A percentile compares a stretch with the other conserved stretches of the same genome.
Evolutionary conservation across 2,888 invertebrate genomes (phyloP).

Genomic region (Teinopalpus imperialis): DNA sequence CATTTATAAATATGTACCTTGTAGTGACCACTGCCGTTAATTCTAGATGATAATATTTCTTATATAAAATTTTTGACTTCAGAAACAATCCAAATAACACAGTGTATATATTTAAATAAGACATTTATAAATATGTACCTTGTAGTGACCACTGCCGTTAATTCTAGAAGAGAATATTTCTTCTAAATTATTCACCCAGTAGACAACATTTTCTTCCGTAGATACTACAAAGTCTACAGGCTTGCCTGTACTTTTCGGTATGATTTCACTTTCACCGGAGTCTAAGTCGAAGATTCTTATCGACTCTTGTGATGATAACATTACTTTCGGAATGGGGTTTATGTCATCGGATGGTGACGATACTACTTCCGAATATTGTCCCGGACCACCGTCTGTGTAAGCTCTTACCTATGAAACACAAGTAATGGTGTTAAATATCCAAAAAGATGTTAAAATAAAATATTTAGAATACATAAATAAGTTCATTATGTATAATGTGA

Average conservation of each 20-base stretch:
- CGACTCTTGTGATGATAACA: conserved; percentile 87
- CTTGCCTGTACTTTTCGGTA: conserved; percentile 84
- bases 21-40: conserved; percentile 76
- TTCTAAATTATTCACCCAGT: conserved; percentile 91
- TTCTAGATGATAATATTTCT: conserved; percentile 84
- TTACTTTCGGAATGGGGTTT: conserved; percentile 89
- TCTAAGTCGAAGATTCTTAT: conserved; percentile 90
- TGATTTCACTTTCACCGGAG: conserved; percentile 81
- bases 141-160: conserved; percentile 75
- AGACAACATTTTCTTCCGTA: conserved; percentile 87
- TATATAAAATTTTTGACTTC: too few relatives aligned
- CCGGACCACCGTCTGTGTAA: conserved; percentile 89
- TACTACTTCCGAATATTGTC: conserved; percentile 85
- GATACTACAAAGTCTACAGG: conserved; percentile 87
- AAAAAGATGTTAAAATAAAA: too few relatives aligned
- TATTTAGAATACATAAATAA: too few relatives aligned
- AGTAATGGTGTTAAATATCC: too few relatives aligned
- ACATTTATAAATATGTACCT: too few relatives aligned
- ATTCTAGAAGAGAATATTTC: conserved; percentile 85
- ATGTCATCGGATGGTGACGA: conserved; percentile 84
- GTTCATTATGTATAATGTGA: too few relatives aligned
- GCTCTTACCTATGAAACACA: conserved; percentile 86
- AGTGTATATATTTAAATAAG: too few relatives aligned
- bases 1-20: too few relatives aligned
- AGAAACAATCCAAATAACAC: too few relatives aligned